Evolutionary conservation across 2,888 invertebrate species (phyloP), one percentile per base, ranked within the genome.

Genomic region (Acanthosepion pharaonis): DNA sequence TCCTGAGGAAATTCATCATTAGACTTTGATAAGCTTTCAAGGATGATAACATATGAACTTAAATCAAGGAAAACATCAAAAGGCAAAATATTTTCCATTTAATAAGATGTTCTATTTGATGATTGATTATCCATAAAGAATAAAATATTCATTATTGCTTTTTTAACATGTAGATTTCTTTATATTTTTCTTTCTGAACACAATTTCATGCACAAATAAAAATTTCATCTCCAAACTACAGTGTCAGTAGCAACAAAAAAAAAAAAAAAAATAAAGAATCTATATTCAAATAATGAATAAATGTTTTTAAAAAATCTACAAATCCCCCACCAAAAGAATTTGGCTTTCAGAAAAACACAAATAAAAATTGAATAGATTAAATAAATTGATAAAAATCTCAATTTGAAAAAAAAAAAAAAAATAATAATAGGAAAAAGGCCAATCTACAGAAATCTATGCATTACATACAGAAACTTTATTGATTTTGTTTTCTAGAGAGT

Each of bases 331-430:
- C 42, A 42, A 78, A 78, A 78, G n/a, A 78, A 28, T n/a, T 11
- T 78, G 15, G 78, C 78, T 78, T 78, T 78, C n/a, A n/a, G 15
- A 78, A 78, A 33, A 33, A 33, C 5, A 33, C 15, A 18, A 78
- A 33, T 11, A 33, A 78, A n/a, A n/a, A 11, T n/a, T n/a, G n/a
- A 78, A 78, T 78, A 78, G 78, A 78, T 33, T 78, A 78, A 78
- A 33, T n/a, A 78, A 78, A 78, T n/a, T 78, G 78, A 78, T 78
- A 78, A 78, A n/a, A 78, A 78, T 78, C 78, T 78, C 33, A 78
- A 78, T 78, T 78, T 78, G n/a, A 78, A 33, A 33, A 78, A 78
- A 78, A 33, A 78, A 78, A 78, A 9, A n/a, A 15, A 33, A 33
- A n/a, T 25, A n/a, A 78, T 9, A 78, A 78, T 78, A 78, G 33